These are phyloP conservation scores for Zaprionus lachaisei DNA, from an alignment of 1,140 invertebrate genomes.

Conservation along the genomic window DNA sequence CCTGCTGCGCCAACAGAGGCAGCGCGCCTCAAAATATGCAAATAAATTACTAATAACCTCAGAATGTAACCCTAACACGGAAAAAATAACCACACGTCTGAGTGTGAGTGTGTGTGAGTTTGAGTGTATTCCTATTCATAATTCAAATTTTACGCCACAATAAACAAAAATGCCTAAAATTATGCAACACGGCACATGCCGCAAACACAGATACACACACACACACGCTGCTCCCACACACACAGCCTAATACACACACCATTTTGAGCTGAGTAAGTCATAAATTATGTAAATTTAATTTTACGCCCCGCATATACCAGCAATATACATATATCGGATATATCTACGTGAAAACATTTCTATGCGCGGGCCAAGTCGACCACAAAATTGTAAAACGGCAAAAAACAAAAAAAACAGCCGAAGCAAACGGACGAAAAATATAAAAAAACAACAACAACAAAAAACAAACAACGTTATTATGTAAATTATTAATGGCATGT, in stretches of 20 bases:
- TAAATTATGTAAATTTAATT: constrained; percentile 84
- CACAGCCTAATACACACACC: constrained; percentile 31
- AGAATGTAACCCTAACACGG: constrained; percentile 80
- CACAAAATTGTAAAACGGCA: constrained; percentile 70
- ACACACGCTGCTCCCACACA: neutral
- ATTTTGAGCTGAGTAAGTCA: constrained; percentile 80
- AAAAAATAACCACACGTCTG: constrained; percentile 40
- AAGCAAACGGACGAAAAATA: constrained; percentile 11
- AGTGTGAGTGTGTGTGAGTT: neutral
- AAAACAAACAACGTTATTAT: constrained; percentile 61
- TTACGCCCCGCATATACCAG: constrained; percentile 62
- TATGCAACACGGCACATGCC: constrained; percentile 77
- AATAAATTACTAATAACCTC: constrained; percentile 81
- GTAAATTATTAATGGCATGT: constrained; percentile 82
- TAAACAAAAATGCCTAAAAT: constrained; percentile 82
- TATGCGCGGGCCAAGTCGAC: constrained; percentile 59
- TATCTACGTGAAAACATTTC: constrained; percentile 13
- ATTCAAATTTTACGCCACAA: constrained; percentile 82
- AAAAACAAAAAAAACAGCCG: constrained; percentile 18
- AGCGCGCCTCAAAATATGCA: constrained; percentile 71
- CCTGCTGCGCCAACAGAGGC: constrained; percentile 34
- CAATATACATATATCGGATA: constrained; percentile 34
- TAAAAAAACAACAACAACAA: constrained; percentile 17
- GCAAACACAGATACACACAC: constrained; percentile 26
- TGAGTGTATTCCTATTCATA: constrained; percentile 67